Conservation (phyloP, 2,797 vertebrate species). For the Echiichthys vipera region DNA sequence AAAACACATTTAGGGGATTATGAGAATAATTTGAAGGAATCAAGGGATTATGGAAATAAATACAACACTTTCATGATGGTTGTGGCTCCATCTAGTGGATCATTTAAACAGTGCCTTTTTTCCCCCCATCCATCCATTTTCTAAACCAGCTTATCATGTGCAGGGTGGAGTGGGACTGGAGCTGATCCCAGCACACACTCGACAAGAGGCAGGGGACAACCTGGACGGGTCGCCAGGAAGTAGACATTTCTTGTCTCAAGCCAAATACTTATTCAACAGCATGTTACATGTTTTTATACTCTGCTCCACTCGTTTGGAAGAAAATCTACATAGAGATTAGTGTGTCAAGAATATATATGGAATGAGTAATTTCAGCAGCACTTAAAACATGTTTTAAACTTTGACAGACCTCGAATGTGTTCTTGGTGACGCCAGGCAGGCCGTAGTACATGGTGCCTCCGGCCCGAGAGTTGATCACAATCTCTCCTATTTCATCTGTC, state of each 20-base stretch:
- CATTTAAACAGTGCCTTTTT: neutral
- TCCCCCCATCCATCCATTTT: conserved; percentile 6
- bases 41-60: neutral
- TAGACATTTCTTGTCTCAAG: neutral
- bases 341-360: neutral
- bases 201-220: neutral
- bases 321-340: neutral
- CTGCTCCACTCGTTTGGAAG: neutral
- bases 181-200: neutral
- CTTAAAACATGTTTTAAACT: neutral
- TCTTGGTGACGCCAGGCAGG: conserved; percentile 95
- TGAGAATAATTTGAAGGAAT: neutral
- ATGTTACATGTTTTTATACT: neutral
- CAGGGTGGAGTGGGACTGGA: neutral
- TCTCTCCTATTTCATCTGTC: conserved; percentile 97
- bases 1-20: neutral
- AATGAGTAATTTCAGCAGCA: neutral
- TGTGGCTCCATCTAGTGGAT: conserved; percentile 45
- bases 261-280: neutral
- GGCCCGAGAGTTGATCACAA: conserved; percentile 93
- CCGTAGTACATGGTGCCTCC: conserved; percentile 97
- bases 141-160: neutral
- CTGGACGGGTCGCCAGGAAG: neutral
- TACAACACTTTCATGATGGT: neutral
- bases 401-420: conserved; percentile 92